These are phyloP conservation scores for Caenorhabditis tropicalis DNA, from an alignment of 1,140 invertebrate genomes.

Conservation along the genomic window DNA sequence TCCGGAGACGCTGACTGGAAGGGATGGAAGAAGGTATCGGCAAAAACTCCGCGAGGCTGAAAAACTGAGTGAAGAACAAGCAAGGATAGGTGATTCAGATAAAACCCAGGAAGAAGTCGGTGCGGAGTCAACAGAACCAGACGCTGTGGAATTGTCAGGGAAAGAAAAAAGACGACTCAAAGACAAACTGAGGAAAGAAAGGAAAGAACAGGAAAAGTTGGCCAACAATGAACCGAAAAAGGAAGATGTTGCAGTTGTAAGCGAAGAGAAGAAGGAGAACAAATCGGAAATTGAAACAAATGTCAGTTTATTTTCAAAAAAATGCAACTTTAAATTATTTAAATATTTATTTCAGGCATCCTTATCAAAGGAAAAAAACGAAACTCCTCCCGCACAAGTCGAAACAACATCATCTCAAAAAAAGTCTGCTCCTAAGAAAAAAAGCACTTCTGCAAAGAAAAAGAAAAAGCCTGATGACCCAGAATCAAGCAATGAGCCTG, in stretches of 20 bases:
- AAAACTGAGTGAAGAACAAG: not conserved
- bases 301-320: no score
- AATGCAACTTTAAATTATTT: no score
- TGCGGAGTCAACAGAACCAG: not conserved
- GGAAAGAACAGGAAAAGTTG: not conserved
- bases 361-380: no score
- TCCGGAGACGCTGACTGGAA: not conserved
- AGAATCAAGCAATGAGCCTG: no score
- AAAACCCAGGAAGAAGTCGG: not conserved
- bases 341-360: no score
- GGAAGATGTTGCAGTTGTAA: not conserved
- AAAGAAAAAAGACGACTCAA: slow-evolving; percentile 6
- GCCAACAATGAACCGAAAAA: not conserved
- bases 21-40: not conserved
- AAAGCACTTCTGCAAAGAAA: no score
- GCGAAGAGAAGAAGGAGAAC: no score
- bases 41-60: slow-evolving; percentile 1
- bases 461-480: no score
- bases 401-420: no score
- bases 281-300: no score
- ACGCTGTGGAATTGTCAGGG: not conserved
- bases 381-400: no score
- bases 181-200: not conserved
- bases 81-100: not conserved
- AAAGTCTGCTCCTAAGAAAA: no score